These are phyloP conservation scores for Capricornis sumatraensis DNA, from an alignment of 2,113 vertebrate genomes.

Conservation along the genomic window DNA sequence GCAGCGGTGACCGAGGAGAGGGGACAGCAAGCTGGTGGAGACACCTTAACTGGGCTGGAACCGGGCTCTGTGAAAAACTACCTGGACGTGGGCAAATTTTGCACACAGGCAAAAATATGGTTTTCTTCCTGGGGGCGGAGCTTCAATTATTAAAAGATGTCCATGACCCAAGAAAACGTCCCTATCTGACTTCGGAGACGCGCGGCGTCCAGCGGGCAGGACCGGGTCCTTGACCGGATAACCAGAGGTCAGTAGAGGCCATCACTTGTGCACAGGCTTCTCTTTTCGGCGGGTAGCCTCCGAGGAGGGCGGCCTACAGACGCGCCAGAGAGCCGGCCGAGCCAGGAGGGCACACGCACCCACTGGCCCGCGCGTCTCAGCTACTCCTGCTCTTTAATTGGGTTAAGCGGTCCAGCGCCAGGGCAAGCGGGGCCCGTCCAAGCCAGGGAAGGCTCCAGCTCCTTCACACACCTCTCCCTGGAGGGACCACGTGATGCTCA, in stretches of 20 bases:
- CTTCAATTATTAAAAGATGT: not conserved
- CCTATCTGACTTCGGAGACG: not conserved
- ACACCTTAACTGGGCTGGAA: not conserved
- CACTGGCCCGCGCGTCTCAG: accelerated
- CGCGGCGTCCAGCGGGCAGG: accelerated
- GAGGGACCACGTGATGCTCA: not conserved
- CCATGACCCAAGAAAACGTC: too few relatives aligned
- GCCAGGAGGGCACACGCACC: not conserved
- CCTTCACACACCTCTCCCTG: not conserved
- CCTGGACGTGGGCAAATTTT: not conserved
- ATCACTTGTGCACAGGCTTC: not conserved
- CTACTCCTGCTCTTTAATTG: accelerated
- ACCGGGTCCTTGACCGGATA: accelerated
- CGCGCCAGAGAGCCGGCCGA: accelerated
- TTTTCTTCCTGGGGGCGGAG: not conserved
- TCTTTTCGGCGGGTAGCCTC: not conserved
- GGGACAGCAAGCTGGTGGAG: too few relatives aligned
- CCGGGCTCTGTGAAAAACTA: not conserved
- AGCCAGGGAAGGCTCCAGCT: not conserved
- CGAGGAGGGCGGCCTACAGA: not conserved
- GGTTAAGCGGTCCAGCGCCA: not conserved
- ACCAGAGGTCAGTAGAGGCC: accelerated
- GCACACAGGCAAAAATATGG: not conserved
- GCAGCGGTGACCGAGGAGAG: not conserved
- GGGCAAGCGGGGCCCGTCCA: too few relatives aligned